Evolutionary conservation across 2,888 invertebrate genomes (phyloP).

Genomic region (Polyommatus iphigenia): DNA sequence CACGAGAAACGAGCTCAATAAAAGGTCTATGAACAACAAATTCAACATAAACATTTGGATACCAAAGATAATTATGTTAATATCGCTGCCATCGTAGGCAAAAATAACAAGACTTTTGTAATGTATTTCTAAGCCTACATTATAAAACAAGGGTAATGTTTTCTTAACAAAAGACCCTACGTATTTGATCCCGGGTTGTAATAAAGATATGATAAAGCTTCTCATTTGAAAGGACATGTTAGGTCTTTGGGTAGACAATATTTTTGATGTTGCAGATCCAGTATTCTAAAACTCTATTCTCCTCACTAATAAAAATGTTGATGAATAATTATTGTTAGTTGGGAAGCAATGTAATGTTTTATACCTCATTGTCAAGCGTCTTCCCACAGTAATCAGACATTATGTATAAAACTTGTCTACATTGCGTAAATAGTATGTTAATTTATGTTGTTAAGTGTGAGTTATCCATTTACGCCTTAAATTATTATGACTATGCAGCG

Average conservation of each 20-base stretch:
- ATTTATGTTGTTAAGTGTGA: too few relatives aligned
- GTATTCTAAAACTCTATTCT: not conserved
- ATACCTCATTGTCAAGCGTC: not conserved
- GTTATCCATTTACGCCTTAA: too few relatives aligned
- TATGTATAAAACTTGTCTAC: too few relatives aligned
- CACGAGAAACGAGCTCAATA: too few relatives aligned
- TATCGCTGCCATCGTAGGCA: not conserved
- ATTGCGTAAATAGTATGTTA: too few relatives aligned
- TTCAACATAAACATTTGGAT: not conserved
- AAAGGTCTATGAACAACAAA: not conserved
- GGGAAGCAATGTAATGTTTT: not conserved
- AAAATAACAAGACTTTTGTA: constrained; percentile 21
- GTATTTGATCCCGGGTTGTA: not conserved
- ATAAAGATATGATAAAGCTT: not conserved
- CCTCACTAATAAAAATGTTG: not conserved
- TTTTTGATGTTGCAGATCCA: not conserved
- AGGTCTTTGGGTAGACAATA: not conserved
- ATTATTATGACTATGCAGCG: too few relatives aligned
- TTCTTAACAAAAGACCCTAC: constrained; percentile 13
- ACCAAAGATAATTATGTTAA: constrained; percentile 11
- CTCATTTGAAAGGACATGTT: not conserved
- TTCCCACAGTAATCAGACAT: not conserved
- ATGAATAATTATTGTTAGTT: not conserved
- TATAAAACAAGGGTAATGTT: constrained; percentile 12
- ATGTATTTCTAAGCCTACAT: constrained; percentile 14